Evolutionary conservation across 2,888 invertebrate genomes (phyloP).

Genomic region (Bimastos eiseni): DNA sequence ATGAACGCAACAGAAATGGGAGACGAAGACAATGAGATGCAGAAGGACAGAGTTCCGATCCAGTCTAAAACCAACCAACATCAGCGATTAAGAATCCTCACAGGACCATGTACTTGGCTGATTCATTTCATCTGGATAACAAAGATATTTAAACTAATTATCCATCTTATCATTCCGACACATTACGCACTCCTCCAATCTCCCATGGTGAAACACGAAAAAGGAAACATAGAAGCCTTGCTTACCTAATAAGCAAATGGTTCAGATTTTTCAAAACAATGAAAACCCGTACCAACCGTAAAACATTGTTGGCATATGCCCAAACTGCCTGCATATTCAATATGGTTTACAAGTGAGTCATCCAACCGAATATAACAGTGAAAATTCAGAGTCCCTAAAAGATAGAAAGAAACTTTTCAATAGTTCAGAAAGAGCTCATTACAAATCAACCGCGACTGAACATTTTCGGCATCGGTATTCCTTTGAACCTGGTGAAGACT

Average conservation of each 20-base stretch:
- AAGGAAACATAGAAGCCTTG: too few species aligned
- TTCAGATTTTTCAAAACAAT: too few species aligned
- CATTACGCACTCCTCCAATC: neutral
- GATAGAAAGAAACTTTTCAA: too few species aligned
- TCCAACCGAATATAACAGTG: too few species aligned
- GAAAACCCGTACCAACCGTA: too few species aligned
- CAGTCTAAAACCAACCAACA: conserved; percentile 43
- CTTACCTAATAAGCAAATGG: too few species aligned
- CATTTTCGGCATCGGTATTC: neutral
- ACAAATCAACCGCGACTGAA: neutral
- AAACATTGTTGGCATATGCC: too few species aligned
- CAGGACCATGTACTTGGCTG: neutral
- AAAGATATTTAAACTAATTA: neutral
- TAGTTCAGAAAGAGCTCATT: too few species aligned
- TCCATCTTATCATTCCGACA: neutral
- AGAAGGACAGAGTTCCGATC: conserved; percentile 51
- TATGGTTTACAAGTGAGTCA: too few species aligned
- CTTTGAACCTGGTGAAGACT: neutral
- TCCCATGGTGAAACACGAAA: neutral
- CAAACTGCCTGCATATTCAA: too few species aligned
- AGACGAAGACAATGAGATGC: conserved; percentile 46
- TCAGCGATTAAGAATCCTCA: neutral
- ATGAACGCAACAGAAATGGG: conserved; percentile 48
- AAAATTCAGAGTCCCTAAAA: too few species aligned
- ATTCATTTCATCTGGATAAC: neutral